These are phyloP conservation scores for Temnothorax curvispinosus DNA, from an alignment of 1,140 invertebrate genomes.

Conservation along the genomic window DNA sequence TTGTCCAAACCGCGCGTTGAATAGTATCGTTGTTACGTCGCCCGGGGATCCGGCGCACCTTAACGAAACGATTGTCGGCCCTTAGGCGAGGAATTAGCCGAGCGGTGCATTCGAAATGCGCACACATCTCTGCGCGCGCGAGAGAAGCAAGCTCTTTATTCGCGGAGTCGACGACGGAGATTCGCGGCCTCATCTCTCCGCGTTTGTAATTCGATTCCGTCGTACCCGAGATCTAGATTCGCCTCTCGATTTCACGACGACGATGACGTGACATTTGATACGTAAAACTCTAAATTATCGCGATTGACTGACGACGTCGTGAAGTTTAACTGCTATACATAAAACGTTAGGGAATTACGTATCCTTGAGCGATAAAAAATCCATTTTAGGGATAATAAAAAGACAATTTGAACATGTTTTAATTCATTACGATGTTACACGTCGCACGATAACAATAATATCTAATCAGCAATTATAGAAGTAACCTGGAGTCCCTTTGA, in stretches of 20 bases:
- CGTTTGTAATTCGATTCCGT: constrained; percentile 40
- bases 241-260: constrained; percentile 9
- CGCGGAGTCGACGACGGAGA: not conserved
- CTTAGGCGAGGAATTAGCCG: constrained; percentile 28
- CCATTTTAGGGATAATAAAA: not conserved
- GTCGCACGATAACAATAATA: not conserved
- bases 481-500: not conserved
- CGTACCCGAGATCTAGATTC: not conserved
- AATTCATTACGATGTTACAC: too few relatives aligned
- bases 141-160: constrained; percentile 34
- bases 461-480: not conserved
- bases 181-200: not conserved
- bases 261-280: constrained; percentile 8
- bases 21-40: constrained; percentile 59
- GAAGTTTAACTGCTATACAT: not conserved
- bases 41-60: constrained; percentile 14
- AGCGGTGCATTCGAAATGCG: constrained; percentile 23
- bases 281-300: not conserved
- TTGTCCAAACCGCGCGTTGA: constrained; percentile 47
- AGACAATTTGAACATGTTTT: not conserved
- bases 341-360: not conserved
- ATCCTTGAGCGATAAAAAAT: not conserved
- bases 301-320: not conserved
- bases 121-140: not conserved
- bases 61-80: constrained; percentile 52